These are phyloP conservation scores for Lomographa bimaculata DNA, from an alignment of 2,888 invertebrate genomes.

Conservation along the genomic window DNA sequence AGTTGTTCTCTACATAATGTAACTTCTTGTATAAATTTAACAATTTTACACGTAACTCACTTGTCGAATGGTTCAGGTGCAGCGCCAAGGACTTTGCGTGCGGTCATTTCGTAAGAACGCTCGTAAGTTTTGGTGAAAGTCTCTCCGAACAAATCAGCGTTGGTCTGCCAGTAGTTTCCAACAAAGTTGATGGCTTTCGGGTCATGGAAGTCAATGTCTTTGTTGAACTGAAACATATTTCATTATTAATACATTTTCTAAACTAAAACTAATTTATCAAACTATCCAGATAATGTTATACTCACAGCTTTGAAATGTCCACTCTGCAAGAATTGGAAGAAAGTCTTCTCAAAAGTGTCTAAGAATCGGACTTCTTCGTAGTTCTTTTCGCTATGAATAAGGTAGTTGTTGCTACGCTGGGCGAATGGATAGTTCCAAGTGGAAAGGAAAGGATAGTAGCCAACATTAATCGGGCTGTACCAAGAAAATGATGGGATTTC, in stretches of 20 bases:
- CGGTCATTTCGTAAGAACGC: slow-evolving; percentile 83
- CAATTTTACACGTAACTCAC: too few species aligned
- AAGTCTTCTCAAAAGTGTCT: slow-evolving; percentile 82
- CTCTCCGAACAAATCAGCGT: slow-evolving; percentile 71
- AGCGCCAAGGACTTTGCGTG: slow-evolving; percentile 69
- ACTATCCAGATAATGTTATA: too few species aligned
- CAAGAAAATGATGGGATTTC: slow-evolving; percentile 85
- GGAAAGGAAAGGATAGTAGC: slow-evolving; percentile 53
- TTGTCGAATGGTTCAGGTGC: slow-evolving; percentile 49
- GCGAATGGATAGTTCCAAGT: slow-evolving; percentile 75
- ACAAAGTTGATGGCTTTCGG: slow-evolving; percentile 79
- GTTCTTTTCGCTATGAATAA: slow-evolving; percentile 76
- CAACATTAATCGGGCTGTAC: slow-evolving; percentile 81
- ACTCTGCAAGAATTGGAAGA: slow-evolving; percentile 76
- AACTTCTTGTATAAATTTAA: too few species aligned
- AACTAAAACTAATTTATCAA: too few species aligned
- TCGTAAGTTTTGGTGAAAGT: slow-evolving; percentile 53
- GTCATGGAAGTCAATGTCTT: slow-evolving; percentile 56
- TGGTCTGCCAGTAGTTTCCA: slow-evolving; percentile 83
- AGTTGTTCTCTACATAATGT: too few species aligned
- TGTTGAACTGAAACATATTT: slow-evolving; percentile 63
- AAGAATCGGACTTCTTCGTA: slow-evolving; percentile 81
- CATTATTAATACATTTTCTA: too few species aligned
- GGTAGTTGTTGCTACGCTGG: slow-evolving; percentile 84
- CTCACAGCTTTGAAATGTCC: slow-evolving; percentile 84